Evolutionary conservation across 2,888 invertebrate species (phyloP).

Genomic region (Lepas anatifera): DNA sequence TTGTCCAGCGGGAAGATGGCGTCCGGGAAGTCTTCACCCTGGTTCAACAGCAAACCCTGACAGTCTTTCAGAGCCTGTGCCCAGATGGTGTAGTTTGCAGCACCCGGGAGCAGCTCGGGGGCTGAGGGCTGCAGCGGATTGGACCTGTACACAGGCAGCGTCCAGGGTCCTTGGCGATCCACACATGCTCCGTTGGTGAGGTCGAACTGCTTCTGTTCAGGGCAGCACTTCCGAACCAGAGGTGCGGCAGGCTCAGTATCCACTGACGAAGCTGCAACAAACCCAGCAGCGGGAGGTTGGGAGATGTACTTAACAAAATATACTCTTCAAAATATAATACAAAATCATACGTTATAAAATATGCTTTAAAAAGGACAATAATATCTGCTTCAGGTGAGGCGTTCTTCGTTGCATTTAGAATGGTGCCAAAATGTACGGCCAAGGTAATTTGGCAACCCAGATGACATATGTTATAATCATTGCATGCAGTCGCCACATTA

Average conservation of each 20-base stretch:
- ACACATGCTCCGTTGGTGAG: conserved; percentile 18
- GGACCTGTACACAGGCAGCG: neutral
- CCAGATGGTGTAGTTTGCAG: neutral
- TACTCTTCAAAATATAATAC: too few species aligned
- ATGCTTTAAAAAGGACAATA: too few species aligned
- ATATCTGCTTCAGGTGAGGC: too few species aligned
- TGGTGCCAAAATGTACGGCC: too few species aligned
- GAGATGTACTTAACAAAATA: too few species aligned
- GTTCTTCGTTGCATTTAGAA: too few species aligned
- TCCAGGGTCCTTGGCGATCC: conserved; percentile 4
- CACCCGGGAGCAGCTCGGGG: neutral
- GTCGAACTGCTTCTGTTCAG: conserved; percentile 19
- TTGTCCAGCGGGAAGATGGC: conserved; percentile 17
- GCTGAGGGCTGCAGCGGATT: neutral
- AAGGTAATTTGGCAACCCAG: too few species aligned
- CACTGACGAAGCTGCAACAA: too few species aligned
- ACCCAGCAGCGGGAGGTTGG: too few species aligned
- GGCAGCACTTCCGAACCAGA: conserved; percentile 23
- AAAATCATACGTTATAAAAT: too few species aligned
- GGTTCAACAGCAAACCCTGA: conserved; percentile 15
- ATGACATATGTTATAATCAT: too few species aligned
- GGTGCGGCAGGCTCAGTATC: neutral
- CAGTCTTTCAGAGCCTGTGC: conserved; percentile 19
- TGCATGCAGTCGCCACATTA: too few species aligned
- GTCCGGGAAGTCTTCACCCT: conserved; percentile 19